These are phyloP conservation scores for Prunella himalayana DNA, from an alignment of 2,113 vertebrate species.

Conservation along the genomic window DNA sequence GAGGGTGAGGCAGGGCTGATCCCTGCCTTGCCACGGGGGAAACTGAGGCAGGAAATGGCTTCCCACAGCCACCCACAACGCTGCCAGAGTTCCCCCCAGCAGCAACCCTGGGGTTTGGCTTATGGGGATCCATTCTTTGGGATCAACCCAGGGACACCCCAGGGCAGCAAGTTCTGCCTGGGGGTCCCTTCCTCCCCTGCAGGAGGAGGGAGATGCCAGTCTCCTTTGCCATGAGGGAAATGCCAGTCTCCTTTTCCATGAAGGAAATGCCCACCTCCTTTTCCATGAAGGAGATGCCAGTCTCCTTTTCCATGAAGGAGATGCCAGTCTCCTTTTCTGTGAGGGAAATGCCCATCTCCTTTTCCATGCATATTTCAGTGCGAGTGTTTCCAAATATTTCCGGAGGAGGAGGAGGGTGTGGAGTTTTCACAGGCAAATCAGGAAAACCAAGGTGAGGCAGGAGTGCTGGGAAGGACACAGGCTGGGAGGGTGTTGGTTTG, in stretches of 20 bases:
- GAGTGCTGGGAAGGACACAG: background rate
- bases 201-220: background rate
- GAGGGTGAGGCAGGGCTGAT: background rate
- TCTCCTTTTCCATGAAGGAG: background rate
- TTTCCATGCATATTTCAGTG: background rate
- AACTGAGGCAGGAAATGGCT: conserved; percentile 24
- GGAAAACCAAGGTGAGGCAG: background rate
- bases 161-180: background rate
- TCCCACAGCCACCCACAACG: background rate
- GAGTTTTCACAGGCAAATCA: conserved; percentile 34
- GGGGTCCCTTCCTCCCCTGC: background rate
- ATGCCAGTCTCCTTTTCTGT: background rate
- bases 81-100: background rate
- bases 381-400: background rate
- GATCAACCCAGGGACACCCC: background rate
- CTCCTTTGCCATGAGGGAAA: background rate
- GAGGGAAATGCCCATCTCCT: background rate
- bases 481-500: background rate
- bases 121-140: background rate
- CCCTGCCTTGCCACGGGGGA: background rate
- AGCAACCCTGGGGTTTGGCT: background rate
- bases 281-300: fast-evolving
- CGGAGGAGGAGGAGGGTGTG: conserved; percentile 35
- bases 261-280: background rate
- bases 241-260: fast-evolving